Conservation (phyloP, 2,797 vertebrate genomes). For the Chloroceryle amazona region DNA sequence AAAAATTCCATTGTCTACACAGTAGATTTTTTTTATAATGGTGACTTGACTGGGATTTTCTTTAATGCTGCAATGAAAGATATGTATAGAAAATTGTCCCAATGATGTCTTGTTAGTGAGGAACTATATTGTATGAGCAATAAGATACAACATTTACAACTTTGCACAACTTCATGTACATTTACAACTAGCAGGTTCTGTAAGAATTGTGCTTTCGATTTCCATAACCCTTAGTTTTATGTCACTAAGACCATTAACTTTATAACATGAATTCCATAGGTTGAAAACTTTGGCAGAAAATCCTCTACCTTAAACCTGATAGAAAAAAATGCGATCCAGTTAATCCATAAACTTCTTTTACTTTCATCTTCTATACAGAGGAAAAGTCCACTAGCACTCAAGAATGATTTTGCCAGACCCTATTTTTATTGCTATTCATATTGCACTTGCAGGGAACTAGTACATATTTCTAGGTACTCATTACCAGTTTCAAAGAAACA, state of each 20-base stretch:
- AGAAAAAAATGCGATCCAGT: slow-evolving; percentile 18
- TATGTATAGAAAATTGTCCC: neutral
- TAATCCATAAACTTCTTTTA: slow-evolving; percentile 18
- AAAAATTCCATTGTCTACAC: neutral
- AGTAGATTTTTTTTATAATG: neutral
- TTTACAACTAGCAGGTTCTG: neutral
- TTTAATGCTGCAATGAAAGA: neutral
- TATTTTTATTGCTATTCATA: slow-evolving; percentile 40
- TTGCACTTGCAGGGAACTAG: neutral
- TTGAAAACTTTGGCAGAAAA: slow-evolving; percentile 47
- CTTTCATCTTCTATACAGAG: neutral
- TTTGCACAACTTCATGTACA: neutral
- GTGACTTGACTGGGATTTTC: neutral
- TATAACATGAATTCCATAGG: slow-evolving; percentile 34
- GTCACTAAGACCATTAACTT: slow-evolving; percentile 16
- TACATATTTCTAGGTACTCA: slow-evolving; percentile 38
- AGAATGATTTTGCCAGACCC: slow-evolving; percentile 7
- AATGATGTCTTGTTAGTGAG: neutral
- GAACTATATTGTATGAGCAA: neutral
- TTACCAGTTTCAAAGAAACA: slow-evolving; percentile 15
- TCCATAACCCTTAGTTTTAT: neutral
- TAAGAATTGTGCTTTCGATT: slow-evolving; percentile 46
- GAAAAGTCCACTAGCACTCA: neutral
- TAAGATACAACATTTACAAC: neutral
- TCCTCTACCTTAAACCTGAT: neutral